A percentile compares a stretch with the other conserved stretches of the same genome.
phyloP scores from a whole-genome alignment of 2,797 vertebrate species.

The Sylvilagus floridanus region DNA sequence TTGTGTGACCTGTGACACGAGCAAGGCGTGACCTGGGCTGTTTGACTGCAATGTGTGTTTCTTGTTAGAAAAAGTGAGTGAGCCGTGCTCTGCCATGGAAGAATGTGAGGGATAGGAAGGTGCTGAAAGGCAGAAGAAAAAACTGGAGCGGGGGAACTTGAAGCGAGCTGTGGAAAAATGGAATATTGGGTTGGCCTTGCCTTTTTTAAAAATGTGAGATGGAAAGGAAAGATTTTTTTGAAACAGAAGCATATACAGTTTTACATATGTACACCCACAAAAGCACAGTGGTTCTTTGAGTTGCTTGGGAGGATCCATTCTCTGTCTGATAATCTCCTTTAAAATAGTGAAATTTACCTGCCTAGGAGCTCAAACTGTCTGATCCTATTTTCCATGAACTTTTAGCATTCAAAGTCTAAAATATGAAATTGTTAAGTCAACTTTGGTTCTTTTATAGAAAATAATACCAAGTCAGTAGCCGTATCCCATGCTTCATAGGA shows the following conservation, averaged over 20 bases:
- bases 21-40: constrained; percentile 80
- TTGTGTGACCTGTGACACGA: constrained; percentile 86
- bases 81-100: constrained; percentile 78
- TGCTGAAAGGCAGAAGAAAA: constrained; percentile 80
- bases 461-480: not conserved
- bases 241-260: not conserved
- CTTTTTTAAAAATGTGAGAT: constrained; percentile 57
- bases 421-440: not conserved
- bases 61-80: constrained; percentile 85
- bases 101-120: constrained; percentile 82
- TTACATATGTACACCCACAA: not conserved
- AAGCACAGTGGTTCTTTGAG: not conserved
- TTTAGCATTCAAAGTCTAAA: not conserved
- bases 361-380: not conserved
- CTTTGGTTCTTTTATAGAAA: not conserved
- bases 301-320: not conserved
- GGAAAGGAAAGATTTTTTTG: constrained; percentile 26
- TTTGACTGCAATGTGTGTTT: constrained; percentile 84
- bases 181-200: constrained; percentile 58
- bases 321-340: not conserved
- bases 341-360: constrained; percentile 3
- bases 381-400: not conserved
- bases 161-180: constrained; percentile 12
- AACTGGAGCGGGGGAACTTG: constrained; percentile 76
- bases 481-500: not conserved